Evolutionary conservation across 2,888 invertebrate species (phyloP).

Genomic region (Acrocyrtus sp.): DNA sequence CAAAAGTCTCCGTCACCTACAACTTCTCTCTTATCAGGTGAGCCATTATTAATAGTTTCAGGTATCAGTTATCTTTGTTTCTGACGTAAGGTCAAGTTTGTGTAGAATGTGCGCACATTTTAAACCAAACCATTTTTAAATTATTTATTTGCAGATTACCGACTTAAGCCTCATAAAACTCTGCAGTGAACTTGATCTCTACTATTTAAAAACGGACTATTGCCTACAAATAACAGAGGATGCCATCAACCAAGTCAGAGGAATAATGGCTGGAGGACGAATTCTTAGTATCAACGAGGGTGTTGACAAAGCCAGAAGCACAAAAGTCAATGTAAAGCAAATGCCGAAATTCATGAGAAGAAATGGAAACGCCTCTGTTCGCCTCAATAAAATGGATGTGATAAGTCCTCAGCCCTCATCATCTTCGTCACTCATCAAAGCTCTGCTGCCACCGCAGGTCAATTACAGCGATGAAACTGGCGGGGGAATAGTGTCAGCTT

Average conservation of each 20-base stretch:
- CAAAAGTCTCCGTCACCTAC: slow-evolving; percentile 43
- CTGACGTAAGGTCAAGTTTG: background rate
- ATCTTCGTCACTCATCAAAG: slow-evolving; percentile 19
- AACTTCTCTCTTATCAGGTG: slow-evolving; percentile 47
- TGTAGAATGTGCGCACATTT: too few relatives aligned
- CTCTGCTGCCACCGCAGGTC: slow-evolving; percentile 20
- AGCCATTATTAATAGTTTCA: too few relatives aligned
- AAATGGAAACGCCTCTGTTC: slow-evolving; percentile 44
- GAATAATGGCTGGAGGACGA: slow-evolving; percentile 36
- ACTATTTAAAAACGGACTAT: slow-evolving; percentile 49
- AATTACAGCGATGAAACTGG: background rate
- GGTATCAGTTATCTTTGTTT: too few relatives aligned
- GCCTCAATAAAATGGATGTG: slow-evolving; percentile 35
- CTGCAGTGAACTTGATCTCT: slow-evolving; percentile 53
- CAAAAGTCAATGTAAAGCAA: too few relatives aligned
- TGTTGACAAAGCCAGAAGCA: too few relatives aligned
- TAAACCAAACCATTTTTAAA: too few relatives aligned
- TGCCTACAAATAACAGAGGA: slow-evolving; percentile 39
- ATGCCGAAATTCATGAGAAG: slow-evolving; percentile 56
- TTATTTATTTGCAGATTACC: slow-evolving; percentile 37
- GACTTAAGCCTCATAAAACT: slow-evolving; percentile 39
- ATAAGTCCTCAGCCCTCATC: background rate
- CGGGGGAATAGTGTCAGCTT: background rate
- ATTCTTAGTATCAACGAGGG: slow-evolving; percentile 40
- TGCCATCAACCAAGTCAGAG: slow-evolving; percentile 13